Evolutionary conservation across 2,113 vertebrate genomes (phyloP).

Genomic region (Nettapus auritus): DNA sequence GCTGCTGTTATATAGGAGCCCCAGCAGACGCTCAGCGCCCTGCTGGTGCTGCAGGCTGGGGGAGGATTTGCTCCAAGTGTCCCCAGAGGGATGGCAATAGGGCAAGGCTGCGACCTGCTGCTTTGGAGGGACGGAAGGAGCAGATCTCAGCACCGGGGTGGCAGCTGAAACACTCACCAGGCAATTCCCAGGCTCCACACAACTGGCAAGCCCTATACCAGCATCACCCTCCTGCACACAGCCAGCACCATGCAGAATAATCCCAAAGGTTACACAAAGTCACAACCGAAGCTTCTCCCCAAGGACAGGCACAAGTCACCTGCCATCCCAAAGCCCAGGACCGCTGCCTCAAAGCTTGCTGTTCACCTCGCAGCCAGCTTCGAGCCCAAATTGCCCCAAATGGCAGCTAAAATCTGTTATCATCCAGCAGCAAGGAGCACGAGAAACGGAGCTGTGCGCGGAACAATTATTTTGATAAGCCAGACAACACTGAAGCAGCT

Average conservation of each 20-base stretch:
- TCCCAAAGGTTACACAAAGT: rapidly evolving
- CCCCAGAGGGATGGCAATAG: rapidly evolving
- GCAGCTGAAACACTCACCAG: neutral
- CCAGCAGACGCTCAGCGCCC: neutral
- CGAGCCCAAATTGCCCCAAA: neutral
- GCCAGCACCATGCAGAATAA: neutral
- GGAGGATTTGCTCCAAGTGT: neutral
- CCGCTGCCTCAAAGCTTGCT: neutral
- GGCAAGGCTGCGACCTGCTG: neutral
- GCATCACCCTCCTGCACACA: rapidly evolving
- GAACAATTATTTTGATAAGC: neutral
- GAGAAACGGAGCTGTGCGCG: neutral
- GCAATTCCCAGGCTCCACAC: neutral
- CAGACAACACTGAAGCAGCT: neutral
- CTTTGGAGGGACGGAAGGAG: neutral
- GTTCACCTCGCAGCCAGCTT: neutral
- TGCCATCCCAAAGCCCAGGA: neutral
- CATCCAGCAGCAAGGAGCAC: neutral
- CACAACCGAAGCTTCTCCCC: rapidly evolving
- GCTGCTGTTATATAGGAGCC: rapidly evolving
- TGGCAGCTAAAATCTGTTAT: neutral
- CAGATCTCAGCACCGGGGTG: neutral
- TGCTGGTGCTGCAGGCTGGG: neutral
- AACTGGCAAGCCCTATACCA: neutral
- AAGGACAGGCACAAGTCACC: neutral